Percentiles rank a stretch among this genome's conserved stretches.
phyloP scores from a whole-genome alignment of 2,797 vertebrate species.

The Acropternis orthonyx region DNA sequence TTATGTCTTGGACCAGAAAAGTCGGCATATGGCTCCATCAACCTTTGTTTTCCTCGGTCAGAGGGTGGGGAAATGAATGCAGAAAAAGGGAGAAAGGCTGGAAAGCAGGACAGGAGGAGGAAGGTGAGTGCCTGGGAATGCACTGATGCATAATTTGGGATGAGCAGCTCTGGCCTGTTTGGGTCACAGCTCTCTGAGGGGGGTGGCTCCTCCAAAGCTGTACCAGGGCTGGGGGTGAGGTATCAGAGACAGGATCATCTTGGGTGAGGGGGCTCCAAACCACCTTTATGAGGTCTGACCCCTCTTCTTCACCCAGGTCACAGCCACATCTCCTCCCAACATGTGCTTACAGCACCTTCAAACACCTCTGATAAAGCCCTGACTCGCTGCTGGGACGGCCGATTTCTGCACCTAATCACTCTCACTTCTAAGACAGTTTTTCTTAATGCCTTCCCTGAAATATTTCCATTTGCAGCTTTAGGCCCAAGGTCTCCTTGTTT shows the following conservation, averaged over 20 bases:
- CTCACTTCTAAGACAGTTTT: not conserved
- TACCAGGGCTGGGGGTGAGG: not conserved
- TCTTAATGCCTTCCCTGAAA: constrained; percentile 38
- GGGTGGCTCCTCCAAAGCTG: not conserved
- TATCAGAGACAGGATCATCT: not conserved
- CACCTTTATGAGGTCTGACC: not conserved
- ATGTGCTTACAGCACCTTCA: not conserved
- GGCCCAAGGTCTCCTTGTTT: constrained; percentile 47
- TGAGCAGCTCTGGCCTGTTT: not conserved
- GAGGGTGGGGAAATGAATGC: not conserved
- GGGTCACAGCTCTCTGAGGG: not conserved
- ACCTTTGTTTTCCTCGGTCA: not conserved
- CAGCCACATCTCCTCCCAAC: not conserved
- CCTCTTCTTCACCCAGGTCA: not conserved
- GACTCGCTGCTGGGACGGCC: not conserved
- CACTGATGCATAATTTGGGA: accelerated
- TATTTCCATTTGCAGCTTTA: constrained; percentile 43
- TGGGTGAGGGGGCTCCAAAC: not conserved
- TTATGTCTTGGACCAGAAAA: constrained; percentile 38
- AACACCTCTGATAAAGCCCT: not conserved
- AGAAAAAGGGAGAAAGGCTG: not conserved
- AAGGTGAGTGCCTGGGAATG: not conserved
- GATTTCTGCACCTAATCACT: constrained; percentile 34
- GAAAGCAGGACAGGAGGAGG: not conserved
- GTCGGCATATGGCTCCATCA: not conserved